These are phyloP conservation scores for Apamea epomidion DNA, from an alignment of 2,888 invertebrate genomes.

Conservation along the genomic window DNA sequence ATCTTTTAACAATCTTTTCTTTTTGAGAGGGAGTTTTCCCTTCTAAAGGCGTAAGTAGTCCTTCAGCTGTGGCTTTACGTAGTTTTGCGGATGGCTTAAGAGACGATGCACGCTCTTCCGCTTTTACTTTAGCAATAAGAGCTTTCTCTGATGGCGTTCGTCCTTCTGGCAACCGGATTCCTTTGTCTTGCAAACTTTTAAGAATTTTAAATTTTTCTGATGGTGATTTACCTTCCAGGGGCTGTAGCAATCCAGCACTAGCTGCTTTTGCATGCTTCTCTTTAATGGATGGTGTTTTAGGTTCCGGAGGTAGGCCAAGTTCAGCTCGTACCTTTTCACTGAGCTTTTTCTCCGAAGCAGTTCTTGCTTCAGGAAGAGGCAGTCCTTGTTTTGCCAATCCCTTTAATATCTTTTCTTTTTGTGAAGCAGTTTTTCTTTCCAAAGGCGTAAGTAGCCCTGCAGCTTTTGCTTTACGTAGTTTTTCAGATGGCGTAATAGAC, in stretches of 20 bases:
- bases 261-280: not conserved
- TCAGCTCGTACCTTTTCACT: slow-evolving; percentile 24
- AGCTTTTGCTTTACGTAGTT: not conserved
- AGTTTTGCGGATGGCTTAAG: not conserved
- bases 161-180: slow-evolving; percentile 66
- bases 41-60: not conserved
- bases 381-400: slow-evolving; percentile 14
- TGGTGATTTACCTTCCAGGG: slow-evolving; percentile 61
- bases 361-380: slow-evolving; percentile 5
- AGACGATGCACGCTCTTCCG: too few species aligned
- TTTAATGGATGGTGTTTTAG: slow-evolving; percentile 49
- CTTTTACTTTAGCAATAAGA: slow-evolving; percentile 44
- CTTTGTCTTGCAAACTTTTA: slow-evolving; percentile 47
- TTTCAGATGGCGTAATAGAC: not conserved
- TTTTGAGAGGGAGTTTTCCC: not conserved
- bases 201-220: slow-evolving; percentile 64
- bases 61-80: not conserved
- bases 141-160: slow-evolving; percentile 21
- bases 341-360: not conserved
- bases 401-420: not conserved
- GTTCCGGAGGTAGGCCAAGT: slow-evolving; percentile 49
- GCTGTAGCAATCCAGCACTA: slow-evolving; percentile 60
- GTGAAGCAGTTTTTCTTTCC: not conserved
- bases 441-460: not conserved
- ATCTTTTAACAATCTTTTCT: not conserved